Evolutionary conservation across 2,113 vertebrate genomes (phyloP).

Genomic region (Brienomyrus brachyistius): DNA sequence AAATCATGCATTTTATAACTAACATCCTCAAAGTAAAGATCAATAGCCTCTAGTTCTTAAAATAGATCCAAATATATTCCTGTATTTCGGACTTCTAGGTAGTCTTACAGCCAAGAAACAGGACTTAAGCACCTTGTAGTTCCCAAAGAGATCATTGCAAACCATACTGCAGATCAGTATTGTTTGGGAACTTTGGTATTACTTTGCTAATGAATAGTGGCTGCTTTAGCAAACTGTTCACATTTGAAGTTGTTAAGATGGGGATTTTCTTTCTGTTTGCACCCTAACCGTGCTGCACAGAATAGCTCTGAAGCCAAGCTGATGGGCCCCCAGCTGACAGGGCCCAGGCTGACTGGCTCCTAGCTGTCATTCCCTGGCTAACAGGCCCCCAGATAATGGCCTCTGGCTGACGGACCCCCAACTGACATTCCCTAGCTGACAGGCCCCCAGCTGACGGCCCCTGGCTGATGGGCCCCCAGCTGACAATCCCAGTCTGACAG

Average conservation of each 20-base stretch:
- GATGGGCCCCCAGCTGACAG: not conserved
- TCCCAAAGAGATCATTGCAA: not conserved
- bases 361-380: too few species aligned
- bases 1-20: not conserved
- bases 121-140: not conserved
- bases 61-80: not conserved
- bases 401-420: too few species aligned
- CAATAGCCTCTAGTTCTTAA: not conserved
- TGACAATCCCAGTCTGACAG: not conserved
- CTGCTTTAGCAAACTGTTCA: not conserved
- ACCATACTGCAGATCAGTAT: not conserved
- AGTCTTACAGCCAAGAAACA: not conserved
- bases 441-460: not conserved
- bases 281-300: not conserved
- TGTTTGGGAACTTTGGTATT: not conserved
- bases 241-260: not conserved
- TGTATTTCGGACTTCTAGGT: not conserved
- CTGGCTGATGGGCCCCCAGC: not conserved
- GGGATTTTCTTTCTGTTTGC: not conserved
- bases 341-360: too few species aligned
- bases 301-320: not conserved
- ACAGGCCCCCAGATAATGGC: too few species aligned
- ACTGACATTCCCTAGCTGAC: not conserved
- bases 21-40: not conserved
- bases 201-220: not conserved